Percentiles rank a stretch among this genome's conserved stretches.
phyloP scores from a whole-genome alignment of 2,113 vertebrate genomes.

The Dipodomys ordii region DNA sequence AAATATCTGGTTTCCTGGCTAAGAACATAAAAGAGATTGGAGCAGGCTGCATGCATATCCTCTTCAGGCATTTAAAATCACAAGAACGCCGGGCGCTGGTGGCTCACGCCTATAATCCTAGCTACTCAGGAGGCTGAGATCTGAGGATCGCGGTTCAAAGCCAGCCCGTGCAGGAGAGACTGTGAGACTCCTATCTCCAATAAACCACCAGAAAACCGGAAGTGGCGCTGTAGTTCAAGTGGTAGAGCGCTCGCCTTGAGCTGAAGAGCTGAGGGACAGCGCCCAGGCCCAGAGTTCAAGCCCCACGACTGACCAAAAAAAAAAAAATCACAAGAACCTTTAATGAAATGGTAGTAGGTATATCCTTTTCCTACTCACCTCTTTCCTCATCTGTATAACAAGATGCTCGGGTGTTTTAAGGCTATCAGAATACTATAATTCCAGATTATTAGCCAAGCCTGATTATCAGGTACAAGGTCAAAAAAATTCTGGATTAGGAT shows the following conservation, averaged over 20 bases:
- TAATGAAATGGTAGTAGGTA: background rate
- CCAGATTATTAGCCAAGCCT: background rate
- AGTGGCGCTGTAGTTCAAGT: too few species aligned
- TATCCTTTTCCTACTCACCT: background rate
- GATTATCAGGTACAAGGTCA: background rate
- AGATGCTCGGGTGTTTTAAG: background rate
- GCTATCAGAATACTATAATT: background rate
- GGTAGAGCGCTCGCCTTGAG: too few species aligned
- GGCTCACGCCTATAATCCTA: too few species aligned
- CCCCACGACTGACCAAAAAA: too few species aligned
- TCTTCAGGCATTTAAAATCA: conserved; percentile 61
- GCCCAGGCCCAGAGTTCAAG: too few species aligned
- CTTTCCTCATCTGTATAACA: background rate
- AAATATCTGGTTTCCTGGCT: conserved; percentile 52
- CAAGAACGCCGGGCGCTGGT: too few species aligned
- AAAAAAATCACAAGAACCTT: conserved; percentile 67
- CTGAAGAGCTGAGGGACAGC: too few species aligned
- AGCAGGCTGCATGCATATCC: conserved; percentile 56
- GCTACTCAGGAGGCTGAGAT: too few species aligned
- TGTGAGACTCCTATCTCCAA: too few species aligned
- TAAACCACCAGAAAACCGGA: too few species aligned
- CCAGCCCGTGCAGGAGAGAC: too few species aligned
- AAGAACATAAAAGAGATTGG: conserved; percentile 36
- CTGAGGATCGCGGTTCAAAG: too few species aligned
- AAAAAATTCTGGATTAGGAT: background rate